Evolutionary conservation across 1,140 invertebrate genomes (phyloP).

Genomic region (Orussus abietinus): DNA sequence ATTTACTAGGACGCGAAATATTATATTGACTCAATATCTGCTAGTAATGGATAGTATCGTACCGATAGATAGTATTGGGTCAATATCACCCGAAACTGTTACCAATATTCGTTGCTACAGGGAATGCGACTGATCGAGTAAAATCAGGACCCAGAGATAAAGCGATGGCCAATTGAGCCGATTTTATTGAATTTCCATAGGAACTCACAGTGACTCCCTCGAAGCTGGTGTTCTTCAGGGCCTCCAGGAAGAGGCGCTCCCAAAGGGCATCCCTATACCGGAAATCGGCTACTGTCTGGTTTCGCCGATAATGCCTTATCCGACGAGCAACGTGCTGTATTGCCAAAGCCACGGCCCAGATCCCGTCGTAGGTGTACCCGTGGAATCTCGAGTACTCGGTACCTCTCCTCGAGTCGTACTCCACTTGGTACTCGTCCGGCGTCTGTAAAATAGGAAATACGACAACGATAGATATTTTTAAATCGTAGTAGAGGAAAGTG

Average conservation of each 20-base stretch:
- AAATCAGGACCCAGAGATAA: no score
- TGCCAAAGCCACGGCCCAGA: slow-evolving; percentile 92
- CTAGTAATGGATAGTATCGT: no score
- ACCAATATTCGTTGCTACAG: no score
- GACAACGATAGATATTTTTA: no score
- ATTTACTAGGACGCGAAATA: no score
- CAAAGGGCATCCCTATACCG: slow-evolving; percentile 81
- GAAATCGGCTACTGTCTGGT: slow-evolving; percentile 75
- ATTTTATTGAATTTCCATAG: no score
- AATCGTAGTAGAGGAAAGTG: no score
- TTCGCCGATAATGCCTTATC: slow-evolving; percentile 59
- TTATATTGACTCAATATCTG: no score
- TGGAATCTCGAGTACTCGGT: slow-evolving; percentile 89
- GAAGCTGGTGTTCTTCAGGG: slow-evolving; percentile 86
- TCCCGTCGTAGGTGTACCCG: slow-evolving; percentile 95
- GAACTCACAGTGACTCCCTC: slow-evolving; percentile 85
- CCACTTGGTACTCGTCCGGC: slow-evolving; percentile 77
- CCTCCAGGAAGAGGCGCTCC: slow-evolving; percentile 82
- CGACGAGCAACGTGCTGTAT: slow-evolving; percentile 81
- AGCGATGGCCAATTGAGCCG: no score
- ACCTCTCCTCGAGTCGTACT: slow-evolving; percentile 78
- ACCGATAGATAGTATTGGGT: no score
- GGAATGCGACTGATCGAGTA: no score
- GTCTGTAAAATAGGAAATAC: slow-evolving; percentile 75
- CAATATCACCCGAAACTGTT: no score